A percentile compares a stretch with the other conserved stretches of the same genome.
These are phyloP conservation scores for Schizopygopsis pylzovi DNA, from an alignment of 2,797 vertebrate genomes.

Conservation along the genomic window DNA sequence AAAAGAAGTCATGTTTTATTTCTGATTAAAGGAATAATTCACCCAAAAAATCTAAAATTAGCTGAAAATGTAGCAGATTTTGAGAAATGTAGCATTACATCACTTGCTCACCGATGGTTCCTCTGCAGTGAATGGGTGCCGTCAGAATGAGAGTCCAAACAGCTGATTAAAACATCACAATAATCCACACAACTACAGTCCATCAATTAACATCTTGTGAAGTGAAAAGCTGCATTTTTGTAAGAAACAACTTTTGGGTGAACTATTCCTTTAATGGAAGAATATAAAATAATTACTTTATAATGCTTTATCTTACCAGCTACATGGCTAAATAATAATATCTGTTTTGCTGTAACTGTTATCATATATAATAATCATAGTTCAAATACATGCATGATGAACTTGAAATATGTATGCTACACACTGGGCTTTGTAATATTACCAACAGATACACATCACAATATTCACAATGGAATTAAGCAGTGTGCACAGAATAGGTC, in stretches of 20 bases:
- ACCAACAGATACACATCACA: neutral
- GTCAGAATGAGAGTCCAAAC: neutral
- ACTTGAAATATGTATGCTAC: neutral
- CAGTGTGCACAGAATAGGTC: neutral
- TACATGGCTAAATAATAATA: neutral
- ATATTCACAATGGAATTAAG: neutral
- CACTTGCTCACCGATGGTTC: neutral
- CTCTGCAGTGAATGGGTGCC: neutral
- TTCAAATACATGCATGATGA: neutral
- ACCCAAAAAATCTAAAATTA: rapidly evolving
- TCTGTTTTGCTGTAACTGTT: neutral
- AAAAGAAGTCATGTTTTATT: neutral
- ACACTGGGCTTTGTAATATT: neutral
- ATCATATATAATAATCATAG: neutral
- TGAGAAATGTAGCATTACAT: neutral
- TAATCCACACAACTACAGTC: neutral
- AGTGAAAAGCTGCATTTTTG: neutral
- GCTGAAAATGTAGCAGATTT: neutral
- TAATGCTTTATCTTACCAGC: neutral
- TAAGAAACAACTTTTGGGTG: neutral
- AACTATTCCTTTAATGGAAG: neutral
- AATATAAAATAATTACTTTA: neutral
- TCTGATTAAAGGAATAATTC: neutral
- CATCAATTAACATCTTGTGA: neutral
- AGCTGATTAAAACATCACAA: neutral